Evolutionary conservation across 2,888 invertebrate genomes (phyloP).

Genomic region (Melanophora roralis): DNA sequence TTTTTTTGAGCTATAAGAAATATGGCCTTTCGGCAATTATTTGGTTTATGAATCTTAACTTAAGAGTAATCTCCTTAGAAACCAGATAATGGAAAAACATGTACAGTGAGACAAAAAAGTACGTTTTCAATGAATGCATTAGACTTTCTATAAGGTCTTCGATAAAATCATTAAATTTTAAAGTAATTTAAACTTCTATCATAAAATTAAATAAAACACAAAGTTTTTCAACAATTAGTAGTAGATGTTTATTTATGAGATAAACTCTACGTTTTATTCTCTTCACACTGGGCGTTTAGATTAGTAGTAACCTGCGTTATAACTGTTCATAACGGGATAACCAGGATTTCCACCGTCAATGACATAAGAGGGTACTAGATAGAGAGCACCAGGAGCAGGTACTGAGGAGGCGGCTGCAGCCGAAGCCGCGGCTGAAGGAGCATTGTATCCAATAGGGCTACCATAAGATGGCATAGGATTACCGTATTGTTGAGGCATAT

Average conservation of each 20-base stretch:
- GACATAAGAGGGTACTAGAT: constrained; percentile 12
- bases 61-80: too few relatives aligned
- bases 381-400: background rate
- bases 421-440: constrained; percentile 3
- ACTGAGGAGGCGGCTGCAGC: constrained; percentile 10
- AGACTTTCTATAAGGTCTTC: too few relatives aligned
- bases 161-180: too few relatives aligned
- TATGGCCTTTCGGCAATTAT: too few relatives aligned
- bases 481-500: background rate
- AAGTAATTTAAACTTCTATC: too few relatives aligned
- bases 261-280: background rate
- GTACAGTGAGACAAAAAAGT: too few relatives aligned
- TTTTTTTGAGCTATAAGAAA: too few relatives aligned
- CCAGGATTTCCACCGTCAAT: background rate
- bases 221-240: background rate
- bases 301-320: constrained; percentile 36
- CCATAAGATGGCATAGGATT: background rate
- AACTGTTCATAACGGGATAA: constrained; percentile 16
- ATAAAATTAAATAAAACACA: background rate
- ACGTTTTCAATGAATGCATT: too few relatives aligned
- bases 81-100: too few relatives aligned
- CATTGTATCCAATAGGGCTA: background rate
- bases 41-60: too few relatives aligned
- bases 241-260: background rate
- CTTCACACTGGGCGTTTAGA: background rate